Conservation (phyloP, 2,797 vertebrate species). For the Knipowitschia caucasica region DNA sequence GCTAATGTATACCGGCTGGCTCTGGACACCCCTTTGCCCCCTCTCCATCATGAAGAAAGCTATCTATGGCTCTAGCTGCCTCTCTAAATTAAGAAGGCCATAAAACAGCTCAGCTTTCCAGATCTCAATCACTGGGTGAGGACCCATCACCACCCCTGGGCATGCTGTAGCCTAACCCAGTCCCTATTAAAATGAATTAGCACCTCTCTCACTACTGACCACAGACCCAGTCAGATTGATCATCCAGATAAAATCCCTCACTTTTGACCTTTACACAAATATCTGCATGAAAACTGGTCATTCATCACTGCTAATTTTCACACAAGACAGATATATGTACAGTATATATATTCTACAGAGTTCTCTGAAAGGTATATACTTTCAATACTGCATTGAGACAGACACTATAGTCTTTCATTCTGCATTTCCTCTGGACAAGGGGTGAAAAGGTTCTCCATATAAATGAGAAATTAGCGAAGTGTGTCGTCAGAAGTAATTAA, state of each 20-base stretch:
- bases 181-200: slow-evolving; percentile 66
- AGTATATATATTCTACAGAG: neutral
- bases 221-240: slow-evolving; percentile 56
- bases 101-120: slow-evolving; percentile 64
- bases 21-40: slow-evolving; percentile 31
- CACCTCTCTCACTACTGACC: slow-evolving; percentile 49
- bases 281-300: slow-evolving; percentile 52
- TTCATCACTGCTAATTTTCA: slow-evolving; percentile 51
- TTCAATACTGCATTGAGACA: slow-evolving; percentile 21
- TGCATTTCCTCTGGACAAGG: slow-evolving; percentile 72
- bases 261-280: slow-evolving; percentile 62
- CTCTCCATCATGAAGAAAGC: slow-evolving; percentile 44
- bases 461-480: slow-evolving; percentile 91
- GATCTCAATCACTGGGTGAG: slow-evolving; percentile 58
- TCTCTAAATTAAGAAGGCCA: slow-evolving; percentile 65
- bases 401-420: slow-evolving; percentile 67
- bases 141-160: slow-evolving; percentile 56
- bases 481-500: slow-evolving; percentile 96
- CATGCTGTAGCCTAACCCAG: slow-evolving; percentile 29
- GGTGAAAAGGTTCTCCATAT: slow-evolving; percentile 82
- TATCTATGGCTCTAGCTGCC: slow-evolving; percentile 51
- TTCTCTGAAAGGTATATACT: neutral
- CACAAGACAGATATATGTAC: slow-evolving; percentile 24
- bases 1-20: slow-evolving; percentile 32
- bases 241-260: slow-evolving; percentile 59